Evolutionary conservation across 1,140 invertebrate genomes (phyloP).

Genomic region (Brachionus angularis): DNA sequence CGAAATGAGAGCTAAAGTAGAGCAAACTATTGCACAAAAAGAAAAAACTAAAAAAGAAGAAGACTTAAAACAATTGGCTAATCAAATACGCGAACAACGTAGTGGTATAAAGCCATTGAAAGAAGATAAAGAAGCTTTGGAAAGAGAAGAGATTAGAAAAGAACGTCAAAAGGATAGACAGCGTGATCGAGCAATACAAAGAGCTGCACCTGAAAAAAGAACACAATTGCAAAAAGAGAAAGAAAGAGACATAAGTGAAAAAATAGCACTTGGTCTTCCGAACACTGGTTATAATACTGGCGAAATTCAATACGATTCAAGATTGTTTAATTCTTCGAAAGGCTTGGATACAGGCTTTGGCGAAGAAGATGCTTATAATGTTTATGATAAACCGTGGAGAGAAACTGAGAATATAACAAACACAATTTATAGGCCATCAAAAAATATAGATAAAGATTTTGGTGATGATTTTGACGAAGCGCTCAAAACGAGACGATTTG

Average conservation of each 20-base stretch:
- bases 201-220: slow-evolving; percentile 89
- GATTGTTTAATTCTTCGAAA: slow-evolving; percentile 83
- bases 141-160: slow-evolving; percentile 80
- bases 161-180: slow-evolving; percentile 86
- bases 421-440: slow-evolving; percentile 84
- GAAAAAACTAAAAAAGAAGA: slow-evolving; percentile 99
- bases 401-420: slow-evolving; percentile 71
- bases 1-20: slow-evolving; percentile 87
- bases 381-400: slow-evolving; percentile 81
- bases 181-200: slow-evolving; percentile 81
- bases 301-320: slow-evolving; percentile 88
- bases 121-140: slow-evolving; percentile 71
- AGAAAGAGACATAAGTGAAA: slow-evolving; percentile 95
- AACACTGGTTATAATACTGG: slow-evolving; percentile 65
- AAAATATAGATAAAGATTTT: slow-evolving; percentile 50
- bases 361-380: slow-evolving; percentile 94
- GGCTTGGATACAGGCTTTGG: slow-evolving; percentile 79
- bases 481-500: slow-evolving; percentile 8
- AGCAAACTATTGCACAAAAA: slow-evolving; percentile 91
- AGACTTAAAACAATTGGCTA: slow-evolving; percentile 81
- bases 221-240: slow-evolving; percentile 31
- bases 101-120: slow-evolving; percentile 66
- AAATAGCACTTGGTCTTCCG: slow-evolving; percentile 92
- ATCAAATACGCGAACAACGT: slow-evolving; percentile 88
- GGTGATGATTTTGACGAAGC: slow-evolving; percentile 27